Base-by-base conservation (phyloP, 37 sponge, comb jelly and placozoan genomes). In the Cliona cf. orientalis region DNA sequence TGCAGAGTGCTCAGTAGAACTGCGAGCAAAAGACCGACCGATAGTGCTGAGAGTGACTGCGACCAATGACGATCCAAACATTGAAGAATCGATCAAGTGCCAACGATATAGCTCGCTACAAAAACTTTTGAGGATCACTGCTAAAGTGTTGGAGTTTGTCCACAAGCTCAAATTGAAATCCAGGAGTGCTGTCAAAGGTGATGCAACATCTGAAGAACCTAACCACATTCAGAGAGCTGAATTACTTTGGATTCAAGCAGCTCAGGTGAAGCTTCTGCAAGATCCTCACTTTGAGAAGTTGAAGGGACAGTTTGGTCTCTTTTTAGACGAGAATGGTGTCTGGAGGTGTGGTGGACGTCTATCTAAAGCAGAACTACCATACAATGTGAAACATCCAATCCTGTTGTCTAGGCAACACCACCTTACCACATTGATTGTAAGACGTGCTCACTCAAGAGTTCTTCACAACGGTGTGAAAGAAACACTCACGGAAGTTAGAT, bases 261-360 rank as follows among this genome's bases (percentile, higher is more conserved):
- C 79, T 75, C 76, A 75, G 34, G 19, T 40, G 60, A 29, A 21
- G 22, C 58, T 75, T 39, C n/a, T n/a, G 36, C 37, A 5, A 32
- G 59, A 75, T 23, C 23, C 29, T 12, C 32, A 58, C 34, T 58
- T 75, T 55, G 11, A n/a, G 64, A 61, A 25, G 31, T 37, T 23
- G 42, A 23, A 58, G 58, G 25, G 25, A 7, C 78, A 76, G 40
- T 37, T 59, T 2, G 63, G 63, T 19, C 44, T 73, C 46, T 34
- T 46, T 40, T 7, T 3, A 33, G 76, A 75, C 9, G 60, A 75
- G 40, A 33, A 75, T 32, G 60, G 76, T 21, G 39, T 58, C 25
- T 58, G 58, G 76, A 55, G 76, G 39, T 75, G 76, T 75, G 76
- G 59, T 36, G 76, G 76, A 19, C 32, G 76, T n/a, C 42, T 78